Conservation (phyloP, 2,113 vertebrate genomes). For the Vimba vimba region DNA sequence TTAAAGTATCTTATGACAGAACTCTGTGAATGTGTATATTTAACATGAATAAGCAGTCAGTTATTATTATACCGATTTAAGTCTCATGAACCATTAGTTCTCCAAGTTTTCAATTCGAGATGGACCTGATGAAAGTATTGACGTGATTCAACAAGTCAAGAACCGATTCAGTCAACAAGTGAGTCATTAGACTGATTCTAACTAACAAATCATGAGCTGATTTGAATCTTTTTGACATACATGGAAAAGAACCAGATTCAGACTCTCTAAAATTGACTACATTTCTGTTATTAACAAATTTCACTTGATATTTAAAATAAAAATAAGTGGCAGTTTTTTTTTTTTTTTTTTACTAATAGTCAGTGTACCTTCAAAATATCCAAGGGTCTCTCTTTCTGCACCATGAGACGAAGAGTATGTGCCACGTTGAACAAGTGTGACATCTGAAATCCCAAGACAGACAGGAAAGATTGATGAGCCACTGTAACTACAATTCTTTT, state of each 20-base stretch:
- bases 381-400: slow-evolving; percentile 93
- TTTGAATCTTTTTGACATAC: background rate
- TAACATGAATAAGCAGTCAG: no score
- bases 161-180: background rate
- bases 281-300: background rate
- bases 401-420: slow-evolving; percentile 88
- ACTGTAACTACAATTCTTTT: background rate
- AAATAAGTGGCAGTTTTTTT: background rate
- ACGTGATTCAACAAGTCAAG: background rate
- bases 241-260: background rate
- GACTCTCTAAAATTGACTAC: background rate
- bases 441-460: slow-evolving; percentile 74
- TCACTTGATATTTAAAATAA: background rate
- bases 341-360: no score
- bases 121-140: background rate
- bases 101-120: background rate
- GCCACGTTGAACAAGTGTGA: slow-evolving; percentile 95
- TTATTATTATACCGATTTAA: no score
- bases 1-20: no score
- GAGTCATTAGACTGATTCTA: background rate
- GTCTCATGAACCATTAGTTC: background rate
- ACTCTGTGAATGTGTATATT: no score
- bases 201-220: background rate
- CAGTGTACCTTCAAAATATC: slow-evolving; percentile 90
- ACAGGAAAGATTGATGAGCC: background rate